phyloP scores from a whole-genome alignment of 92 coral and sea anemone species.

The Parazoanthus swiftii region DNA sequence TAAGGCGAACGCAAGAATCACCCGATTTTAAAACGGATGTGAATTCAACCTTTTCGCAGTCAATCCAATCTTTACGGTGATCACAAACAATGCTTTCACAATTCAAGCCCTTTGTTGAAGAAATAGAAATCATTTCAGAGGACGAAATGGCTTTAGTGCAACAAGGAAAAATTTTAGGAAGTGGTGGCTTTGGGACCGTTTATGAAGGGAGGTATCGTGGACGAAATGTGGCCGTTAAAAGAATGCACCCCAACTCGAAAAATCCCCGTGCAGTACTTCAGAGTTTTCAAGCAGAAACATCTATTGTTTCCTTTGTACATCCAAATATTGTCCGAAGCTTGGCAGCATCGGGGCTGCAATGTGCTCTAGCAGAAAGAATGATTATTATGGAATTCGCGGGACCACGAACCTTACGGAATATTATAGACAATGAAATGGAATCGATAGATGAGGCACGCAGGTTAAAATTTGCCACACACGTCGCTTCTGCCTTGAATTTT shows the following conservation, averaged over 20 bases:
- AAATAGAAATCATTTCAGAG: conserved; percentile 79
- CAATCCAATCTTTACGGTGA: conserved; percentile 48
- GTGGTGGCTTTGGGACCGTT: conserved; percentile 96
- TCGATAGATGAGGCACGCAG: conserved; percentile 71
- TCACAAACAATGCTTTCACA: conserved; percentile 70
- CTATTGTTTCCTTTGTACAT: conserved; percentile 82
- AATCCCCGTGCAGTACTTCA: conserved; percentile 91
- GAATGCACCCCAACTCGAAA: conserved; percentile 84
- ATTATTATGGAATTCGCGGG: conserved; percentile 98
- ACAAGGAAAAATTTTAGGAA: conserved; percentile 78
- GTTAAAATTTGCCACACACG: conserved; percentile 76
- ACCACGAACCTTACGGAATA: conserved; percentile 72
- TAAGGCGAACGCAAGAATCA: conserved; percentile 53
- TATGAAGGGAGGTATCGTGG: conserved; percentile 86
- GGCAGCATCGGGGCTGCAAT: conserved; percentile 72
- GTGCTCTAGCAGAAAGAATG: conserved; percentile 69
- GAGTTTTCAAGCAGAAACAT: conserved; percentile 94
- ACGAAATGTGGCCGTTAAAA: conserved; percentile 81
- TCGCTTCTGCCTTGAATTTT: conserved; percentile 79
- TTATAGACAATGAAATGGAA: conserved; percentile 82
- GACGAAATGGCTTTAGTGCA: conserved; percentile 79
- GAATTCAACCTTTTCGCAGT: conserved; percentile 65
- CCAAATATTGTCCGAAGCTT: conserved; percentile 83
- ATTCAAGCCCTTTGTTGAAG: conserved; percentile 73
- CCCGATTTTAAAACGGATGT: conserved; percentile 64